Conservation (phyloP, 2,113 vertebrate genomes). For the Cyprinodon tularosa region DNA sequence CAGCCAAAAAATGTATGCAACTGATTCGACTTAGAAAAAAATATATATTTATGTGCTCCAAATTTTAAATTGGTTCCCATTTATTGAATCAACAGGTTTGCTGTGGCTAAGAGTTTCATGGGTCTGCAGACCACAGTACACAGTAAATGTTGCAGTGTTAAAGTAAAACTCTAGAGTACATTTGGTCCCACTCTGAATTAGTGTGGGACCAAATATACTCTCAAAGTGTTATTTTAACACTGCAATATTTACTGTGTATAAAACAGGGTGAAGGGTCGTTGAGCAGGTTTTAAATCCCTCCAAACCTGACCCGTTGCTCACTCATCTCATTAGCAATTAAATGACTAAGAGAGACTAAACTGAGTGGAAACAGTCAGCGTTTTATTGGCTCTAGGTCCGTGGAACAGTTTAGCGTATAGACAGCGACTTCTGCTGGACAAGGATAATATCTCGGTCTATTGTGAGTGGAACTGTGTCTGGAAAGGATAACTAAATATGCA, state of each 20-base stretch:
- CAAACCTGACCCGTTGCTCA: conserved; percentile 54
- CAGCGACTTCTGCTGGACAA: conserved; percentile 51
- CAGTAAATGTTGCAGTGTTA: no score
- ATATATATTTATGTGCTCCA: neutral
- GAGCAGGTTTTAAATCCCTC: conserved; percentile 51
- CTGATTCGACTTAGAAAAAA: neutral
- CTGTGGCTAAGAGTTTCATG: neutral
- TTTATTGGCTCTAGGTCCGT: conserved; percentile 50
- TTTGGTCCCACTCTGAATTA: no score
- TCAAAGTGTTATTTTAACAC: no score
- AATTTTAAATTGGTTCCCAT: neutral
- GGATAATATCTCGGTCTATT: neutral
- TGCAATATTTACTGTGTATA: no score
- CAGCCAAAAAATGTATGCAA: neutral
- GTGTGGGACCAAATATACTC: no score
- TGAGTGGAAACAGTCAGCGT: conserved; percentile 68
- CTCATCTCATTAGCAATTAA: conserved; percentile 77
- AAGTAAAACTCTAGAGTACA: no score
- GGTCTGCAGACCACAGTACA: conserved; percentile 4
- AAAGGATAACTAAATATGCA: no score
- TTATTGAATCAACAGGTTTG: neutral
- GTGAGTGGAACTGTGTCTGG: no score
- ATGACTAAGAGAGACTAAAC: conserved; percentile 65
- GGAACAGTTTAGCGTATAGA: conserved; percentile 32
- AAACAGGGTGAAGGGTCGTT: conserved; percentile 42